Base-by-base conservation (phyloP, 2,797 vertebrate species). In the Pogonophryne albipinna region DNA sequence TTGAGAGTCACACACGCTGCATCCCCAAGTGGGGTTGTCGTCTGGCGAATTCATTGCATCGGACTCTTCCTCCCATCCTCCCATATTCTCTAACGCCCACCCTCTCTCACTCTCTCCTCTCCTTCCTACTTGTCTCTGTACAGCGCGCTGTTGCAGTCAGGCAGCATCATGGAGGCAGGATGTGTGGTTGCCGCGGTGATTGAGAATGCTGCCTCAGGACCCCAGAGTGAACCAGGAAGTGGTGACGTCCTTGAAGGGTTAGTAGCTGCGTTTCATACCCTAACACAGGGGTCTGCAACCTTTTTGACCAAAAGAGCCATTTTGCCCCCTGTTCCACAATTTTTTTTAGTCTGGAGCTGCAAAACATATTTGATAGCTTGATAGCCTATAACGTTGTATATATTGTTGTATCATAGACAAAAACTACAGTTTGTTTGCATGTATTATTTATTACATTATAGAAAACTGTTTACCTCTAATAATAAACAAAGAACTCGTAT, bases 101-200 rank as follows among this genome's bases (percentile, higher is more conserved):
- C 57, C 61, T 46, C 57, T 55, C 56, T 82, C 55, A 2, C 73
- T 79, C 66, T 15, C 66, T 58, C 52, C 67, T 70, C 41, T 50
- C 78, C 74, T 79, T 81, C 84, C 84, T 66, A 44, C 86, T 86
- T 67, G 76, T 87, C 84, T 88, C 85, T 84, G 86, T 80, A 91
- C 90, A 91, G 93, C 73, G 80, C 88, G 90, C 92, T 91, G 92
- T 92, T 94, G 94, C 92, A 90, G 93, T 90, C 91, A 90, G 85
- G 87, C 93, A 86, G 89, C 89, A 94, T 94, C 91, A 96, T 96
- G 95, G 95, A 96, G 90, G 90, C 93, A 89, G 92, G 91, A 89
- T 93, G 93, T 52, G 87, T 93, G 91, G 90, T 94, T 94, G 93
- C 94, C 88, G 93, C 94, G 92, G 94, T 92, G 91, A 93, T 93